A percentile compares a stretch with the other conserved stretches of the same genome.
phyloP scores from a whole-genome alignment of 2,797 vertebrate species.

The Stomatorhinus walkeri region DNA sequence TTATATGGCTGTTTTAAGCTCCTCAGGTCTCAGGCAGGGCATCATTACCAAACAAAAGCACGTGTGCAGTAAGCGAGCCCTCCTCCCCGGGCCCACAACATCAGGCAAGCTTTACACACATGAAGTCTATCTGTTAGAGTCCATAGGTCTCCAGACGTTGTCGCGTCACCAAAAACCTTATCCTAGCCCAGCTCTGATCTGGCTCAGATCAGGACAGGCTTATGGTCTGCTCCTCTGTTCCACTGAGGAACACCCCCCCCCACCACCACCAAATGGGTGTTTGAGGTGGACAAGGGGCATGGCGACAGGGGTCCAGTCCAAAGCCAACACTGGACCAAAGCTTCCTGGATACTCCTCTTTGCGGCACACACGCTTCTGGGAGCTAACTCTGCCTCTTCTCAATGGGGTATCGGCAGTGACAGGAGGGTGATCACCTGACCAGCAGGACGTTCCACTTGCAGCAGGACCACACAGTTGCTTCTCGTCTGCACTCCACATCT shows the following conservation, averaged over 20 bases:
- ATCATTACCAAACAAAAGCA: neutral
- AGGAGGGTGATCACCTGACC: neutral
- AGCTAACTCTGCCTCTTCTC: constrained; percentile 26
- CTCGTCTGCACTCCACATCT: constrained; percentile 5
- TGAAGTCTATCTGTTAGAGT: neutral
- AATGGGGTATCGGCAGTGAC: constrained; percentile 25
- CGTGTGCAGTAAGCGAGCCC: neutral
- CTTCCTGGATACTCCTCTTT: neutral
- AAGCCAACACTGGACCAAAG: constrained; percentile 17
- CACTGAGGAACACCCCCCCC: neutral
- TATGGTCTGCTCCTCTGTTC: neutral
- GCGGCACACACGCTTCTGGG: constrained; percentile 26
- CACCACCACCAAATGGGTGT: neutral
- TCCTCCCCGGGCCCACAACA: neutral
- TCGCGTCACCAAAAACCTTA: neutral
- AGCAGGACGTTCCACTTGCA: constrained; percentile 23
- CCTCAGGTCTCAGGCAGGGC: neutral
- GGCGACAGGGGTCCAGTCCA: neutral
- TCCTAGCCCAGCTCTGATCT: neutral
- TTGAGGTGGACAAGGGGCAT: neutral
- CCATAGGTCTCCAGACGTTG: neutral
- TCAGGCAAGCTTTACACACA: neutral
- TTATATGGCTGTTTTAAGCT: constrained; percentile 19
- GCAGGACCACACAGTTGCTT: neutral
- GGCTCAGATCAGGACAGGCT: neutral